Evolutionary conservation across 1,140 invertebrate species (phyloP).

Genomic region (Lasioglossum albipes): DNA sequence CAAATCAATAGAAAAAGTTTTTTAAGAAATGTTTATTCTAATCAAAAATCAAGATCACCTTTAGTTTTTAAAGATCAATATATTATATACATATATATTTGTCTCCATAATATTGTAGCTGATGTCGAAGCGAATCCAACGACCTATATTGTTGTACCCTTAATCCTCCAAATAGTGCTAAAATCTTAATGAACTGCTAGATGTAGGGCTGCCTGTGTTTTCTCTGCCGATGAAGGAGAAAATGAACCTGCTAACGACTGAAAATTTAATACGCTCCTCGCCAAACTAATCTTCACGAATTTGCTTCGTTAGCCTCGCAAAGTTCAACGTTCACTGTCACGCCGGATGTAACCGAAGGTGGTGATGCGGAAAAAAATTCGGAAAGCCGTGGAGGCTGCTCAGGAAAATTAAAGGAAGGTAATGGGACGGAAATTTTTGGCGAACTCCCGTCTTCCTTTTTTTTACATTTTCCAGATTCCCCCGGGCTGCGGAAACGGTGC

Average conservation of each 20-base stretch:
- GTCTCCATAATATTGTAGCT: too few relatives aligned
- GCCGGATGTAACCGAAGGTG: neutral
- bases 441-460: neutral
- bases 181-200: too few relatives aligned
- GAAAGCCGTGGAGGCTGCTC: neutral
- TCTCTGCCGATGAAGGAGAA: constrained; percentile 5
- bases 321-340: neutral
- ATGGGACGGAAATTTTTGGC: neutral
- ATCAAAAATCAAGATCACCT: too few relatives aligned
- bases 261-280: constrained; percentile 5
- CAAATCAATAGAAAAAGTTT: too few relatives aligned
- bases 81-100: too few relatives aligned
- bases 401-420: neutral
- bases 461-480: too few relatives aligned
- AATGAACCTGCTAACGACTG: constrained; percentile 15
- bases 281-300: constrained; percentile 12
- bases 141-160: too few relatives aligned
- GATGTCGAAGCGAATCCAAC: too few relatives aligned
- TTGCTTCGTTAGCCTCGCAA: neutral
- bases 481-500: neutral
- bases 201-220: neutral
- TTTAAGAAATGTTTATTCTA: too few relatives aligned
- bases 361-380: neutral
- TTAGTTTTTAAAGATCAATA: too few relatives aligned
- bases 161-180: too few relatives aligned